Conservation (phyloP, 2,113 vertebrate genomes). For the Myotis davidii region DNA sequence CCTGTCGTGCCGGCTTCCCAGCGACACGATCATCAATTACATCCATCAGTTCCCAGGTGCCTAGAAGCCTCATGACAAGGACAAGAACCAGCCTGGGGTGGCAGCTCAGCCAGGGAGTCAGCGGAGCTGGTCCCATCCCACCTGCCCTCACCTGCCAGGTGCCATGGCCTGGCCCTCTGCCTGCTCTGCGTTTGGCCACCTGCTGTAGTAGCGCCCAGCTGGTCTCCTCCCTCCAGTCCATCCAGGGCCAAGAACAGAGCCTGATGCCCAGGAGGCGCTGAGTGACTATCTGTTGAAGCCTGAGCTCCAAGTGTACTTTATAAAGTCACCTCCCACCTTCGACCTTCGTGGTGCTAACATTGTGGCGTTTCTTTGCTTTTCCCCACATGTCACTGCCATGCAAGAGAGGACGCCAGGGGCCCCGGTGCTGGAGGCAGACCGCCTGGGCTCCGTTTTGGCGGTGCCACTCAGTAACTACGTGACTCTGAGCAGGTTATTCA, state of each 20-base stretch:
- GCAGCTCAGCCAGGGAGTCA: not conserved
- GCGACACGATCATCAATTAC: accelerated
- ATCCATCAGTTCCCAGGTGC: not conserved
- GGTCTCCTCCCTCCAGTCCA: not conserved
- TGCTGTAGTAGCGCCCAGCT: not conserved
- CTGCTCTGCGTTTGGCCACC: not conserved
- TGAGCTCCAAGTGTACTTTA: not conserved
- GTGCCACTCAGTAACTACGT: not conserved
- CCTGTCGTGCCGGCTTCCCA: not conserved
- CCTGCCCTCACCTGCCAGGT: not conserved
- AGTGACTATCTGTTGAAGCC: not conserved
- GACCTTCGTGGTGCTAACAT: not conserved
- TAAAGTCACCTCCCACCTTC: not conserved
- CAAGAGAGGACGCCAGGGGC: not conserved
- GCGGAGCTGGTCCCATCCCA: too few species aligned
- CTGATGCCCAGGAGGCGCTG: not conserved
- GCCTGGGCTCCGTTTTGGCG: not conserved
- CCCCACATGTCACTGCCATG: not conserved
- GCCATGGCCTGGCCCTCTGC: accelerated
- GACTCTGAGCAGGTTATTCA: not conserved
- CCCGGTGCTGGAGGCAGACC: not conserved
- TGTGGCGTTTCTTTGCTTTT: not conserved
- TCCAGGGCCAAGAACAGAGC: not conserved
- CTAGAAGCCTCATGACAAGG: not conserved
- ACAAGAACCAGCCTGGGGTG: not conserved